These are phyloP conservation scores for Melanotaenia maccullochi DNA, from an alignment of 2,797 vertebrate genomes.

Conservation along the genomic window DNA sequence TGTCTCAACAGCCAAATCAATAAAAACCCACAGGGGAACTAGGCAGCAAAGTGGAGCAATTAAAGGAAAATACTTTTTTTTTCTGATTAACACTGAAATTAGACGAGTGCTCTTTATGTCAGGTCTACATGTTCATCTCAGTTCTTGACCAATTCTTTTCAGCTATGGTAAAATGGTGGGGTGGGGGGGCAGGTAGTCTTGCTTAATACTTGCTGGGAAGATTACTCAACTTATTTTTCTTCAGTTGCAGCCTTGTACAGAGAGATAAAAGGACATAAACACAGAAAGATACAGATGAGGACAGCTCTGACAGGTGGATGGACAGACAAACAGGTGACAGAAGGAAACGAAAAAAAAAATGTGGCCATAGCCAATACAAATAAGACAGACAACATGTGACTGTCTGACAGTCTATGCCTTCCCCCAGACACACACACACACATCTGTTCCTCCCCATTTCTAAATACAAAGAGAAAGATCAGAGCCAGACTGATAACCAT, in stretches of 20 bases:
- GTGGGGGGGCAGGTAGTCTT: not conserved
- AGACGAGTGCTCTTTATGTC: slow-evolving; percentile 15
- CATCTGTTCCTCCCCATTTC: slow-evolving; percentile 69
- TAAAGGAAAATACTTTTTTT: slow-evolving; percentile 58
- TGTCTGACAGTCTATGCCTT: slow-evolving; percentile 37
- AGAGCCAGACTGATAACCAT: slow-evolving; percentile 71
- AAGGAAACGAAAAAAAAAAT: slow-evolving; percentile 35
- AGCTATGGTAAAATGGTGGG: not conserved
- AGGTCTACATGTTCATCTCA: slow-evolving; percentile 4
- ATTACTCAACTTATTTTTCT: slow-evolving; percentile 28
- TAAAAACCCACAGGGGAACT: slow-evolving; percentile 62
- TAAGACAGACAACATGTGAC: slow-evolving; percentile 56
- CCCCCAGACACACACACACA: slow-evolving; percentile 35
- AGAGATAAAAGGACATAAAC: slow-evolving; percentile 35
- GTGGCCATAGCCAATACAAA: slow-evolving; percentile 47
- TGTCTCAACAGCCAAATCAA: slow-evolving; percentile 74
- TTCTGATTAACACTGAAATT: slow-evolving; percentile 40
- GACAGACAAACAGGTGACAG: slow-evolving; percentile 58
- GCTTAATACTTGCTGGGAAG: slow-evolving; percentile 1
- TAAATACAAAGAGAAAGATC: slow-evolving; percentile 65
- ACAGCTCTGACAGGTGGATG: slow-evolving; percentile 63
- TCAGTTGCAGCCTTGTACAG: slow-evolving; percentile 4
- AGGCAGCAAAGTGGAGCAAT: slow-evolving; percentile 59
- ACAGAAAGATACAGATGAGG: slow-evolving; percentile 26
- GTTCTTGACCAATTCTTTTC: slow-evolving; percentile 11